These are phyloP conservation scores for Amblyjoppa proteus DNA, from an alignment of 2,888 invertebrate genomes.

Conservation along the genomic window DNA sequence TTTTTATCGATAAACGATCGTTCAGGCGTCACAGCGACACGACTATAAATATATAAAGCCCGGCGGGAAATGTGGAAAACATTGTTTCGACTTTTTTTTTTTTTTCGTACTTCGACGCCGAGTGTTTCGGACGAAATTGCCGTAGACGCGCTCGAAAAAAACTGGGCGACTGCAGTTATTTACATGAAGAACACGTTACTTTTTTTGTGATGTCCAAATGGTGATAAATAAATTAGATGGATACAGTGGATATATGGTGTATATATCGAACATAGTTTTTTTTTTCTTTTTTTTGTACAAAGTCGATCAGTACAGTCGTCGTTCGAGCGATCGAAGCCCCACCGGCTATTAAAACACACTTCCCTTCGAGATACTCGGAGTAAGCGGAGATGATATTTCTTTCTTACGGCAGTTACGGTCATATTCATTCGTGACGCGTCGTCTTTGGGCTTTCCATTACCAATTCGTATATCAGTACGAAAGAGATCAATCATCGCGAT, in stretches of 20 bases:
- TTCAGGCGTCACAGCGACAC: not conserved
- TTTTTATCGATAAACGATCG: not conserved
- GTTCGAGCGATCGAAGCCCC: conserved; percentile 74
- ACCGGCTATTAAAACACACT: conserved; percentile 72
- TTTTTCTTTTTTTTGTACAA: conserved; percentile 68
- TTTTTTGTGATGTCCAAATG: conserved; percentile 4
- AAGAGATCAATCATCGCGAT: conserved; percentile 45
- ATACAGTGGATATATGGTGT: conserved; percentile 54
- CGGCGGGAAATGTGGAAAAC: not conserved
- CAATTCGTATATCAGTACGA: conserved; percentile 38
- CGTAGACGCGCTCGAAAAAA: not conserved
- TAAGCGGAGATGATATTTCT: conserved; percentile 35
- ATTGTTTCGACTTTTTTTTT: conserved; percentile 5
- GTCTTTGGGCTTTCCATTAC: conserved; percentile 51
- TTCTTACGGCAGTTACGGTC: conserved; percentile 78
- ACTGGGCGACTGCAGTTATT: not conserved
- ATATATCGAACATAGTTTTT: conserved; percentile 59
- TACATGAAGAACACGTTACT: not conserved
- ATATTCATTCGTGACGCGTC: conserved; percentile 66
- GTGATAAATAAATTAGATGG: conserved; percentile 64
- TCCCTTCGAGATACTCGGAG: conserved; percentile 70
- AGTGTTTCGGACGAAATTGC: conserved; percentile 11
- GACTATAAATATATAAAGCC: not conserved
- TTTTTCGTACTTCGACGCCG: not conserved
- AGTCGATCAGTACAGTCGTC: conserved; percentile 77